Percentiles rank a stretch among this genome's conserved stretches.
These are phyloP conservation scores for Sisyra terminalis DNA, from an alignment of 2,888 invertebrate species.

Conservation along the genomic window DNA sequence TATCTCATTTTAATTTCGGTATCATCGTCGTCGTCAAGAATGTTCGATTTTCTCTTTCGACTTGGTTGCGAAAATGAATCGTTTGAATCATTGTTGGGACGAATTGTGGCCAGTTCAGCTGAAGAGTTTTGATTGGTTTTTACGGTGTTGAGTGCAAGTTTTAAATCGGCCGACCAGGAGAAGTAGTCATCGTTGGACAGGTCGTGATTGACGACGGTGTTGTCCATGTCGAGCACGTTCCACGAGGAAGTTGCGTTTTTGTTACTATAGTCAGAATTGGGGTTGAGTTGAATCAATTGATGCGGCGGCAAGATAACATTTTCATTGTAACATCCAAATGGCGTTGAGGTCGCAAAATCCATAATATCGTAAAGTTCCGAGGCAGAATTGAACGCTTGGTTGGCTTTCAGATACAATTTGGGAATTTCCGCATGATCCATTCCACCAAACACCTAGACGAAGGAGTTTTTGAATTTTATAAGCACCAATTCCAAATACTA, in stretches of 20 bases:
- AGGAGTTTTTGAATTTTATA: no score
- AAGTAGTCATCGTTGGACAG: constrained; percentile 25
- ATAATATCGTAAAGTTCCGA: constrained; percentile 19
- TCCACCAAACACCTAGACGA: constrained; percentile 2
- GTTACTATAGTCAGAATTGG: no score
- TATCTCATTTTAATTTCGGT: background rate
- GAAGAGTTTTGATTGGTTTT: background rate
- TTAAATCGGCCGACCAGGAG: constrained; percentile 23
- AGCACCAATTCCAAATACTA: no score
- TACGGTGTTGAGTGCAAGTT: constrained; percentile 19
- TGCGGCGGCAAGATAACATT: constrained; percentile 14
- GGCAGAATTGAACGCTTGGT: background rate
- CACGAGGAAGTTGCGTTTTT: no score
- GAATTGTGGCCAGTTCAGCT: background rate
- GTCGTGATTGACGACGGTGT: constrained; percentile 13
- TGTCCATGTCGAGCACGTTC: background rate
- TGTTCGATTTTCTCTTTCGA: background rate
- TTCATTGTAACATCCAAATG: constrained; percentile 21
- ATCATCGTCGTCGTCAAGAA: background rate
- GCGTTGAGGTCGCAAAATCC: constrained; percentile 20
- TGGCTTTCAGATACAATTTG: no score
- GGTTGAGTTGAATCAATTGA: no score
- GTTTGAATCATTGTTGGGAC: background rate
- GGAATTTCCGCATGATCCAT: constrained; percentile 1
- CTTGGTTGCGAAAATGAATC: background rate